These are phyloP conservation scores for Mycteria americana DNA, from an alignment of 2,797 vertebrate species.

Conservation along the genomic window DNA sequence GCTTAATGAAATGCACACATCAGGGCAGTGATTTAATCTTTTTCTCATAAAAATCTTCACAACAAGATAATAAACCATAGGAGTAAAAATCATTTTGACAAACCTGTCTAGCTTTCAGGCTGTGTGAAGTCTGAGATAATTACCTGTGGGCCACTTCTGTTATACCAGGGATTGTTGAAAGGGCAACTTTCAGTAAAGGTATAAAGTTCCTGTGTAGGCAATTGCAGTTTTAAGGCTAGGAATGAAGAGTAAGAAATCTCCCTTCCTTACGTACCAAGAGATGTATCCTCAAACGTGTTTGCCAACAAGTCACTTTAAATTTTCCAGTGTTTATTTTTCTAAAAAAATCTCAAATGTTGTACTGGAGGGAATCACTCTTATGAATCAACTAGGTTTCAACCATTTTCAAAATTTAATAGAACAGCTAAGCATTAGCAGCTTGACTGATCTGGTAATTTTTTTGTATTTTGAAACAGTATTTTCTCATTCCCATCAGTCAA, in stretches of 20 bases:
- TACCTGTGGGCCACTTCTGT: conserved; percentile 38
- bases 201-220: not conserved
- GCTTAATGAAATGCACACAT: conserved; percentile 72
- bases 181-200: not conserved
- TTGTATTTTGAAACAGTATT: not conserved
- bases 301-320: not conserved
- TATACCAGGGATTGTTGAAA: conserved; percentile 7
- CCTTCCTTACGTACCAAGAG: not conserved
- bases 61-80: conserved; percentile 70
- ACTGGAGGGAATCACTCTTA: not conserved
- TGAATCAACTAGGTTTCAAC: not conserved
- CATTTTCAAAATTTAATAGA: not conserved
- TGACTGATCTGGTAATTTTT: not conserved
- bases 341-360: not conserved
- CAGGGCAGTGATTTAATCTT: conserved; percentile 71
- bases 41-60: conserved; percentile 69
- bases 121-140: conserved; percentile 46
- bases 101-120: conserved; percentile 44
- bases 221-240: not conserved
- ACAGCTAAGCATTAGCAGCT: not conserved
- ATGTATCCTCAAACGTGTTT: not conserved
- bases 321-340: not conserved
- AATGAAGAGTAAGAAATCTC: not conserved
- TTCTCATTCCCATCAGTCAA: not conserved
- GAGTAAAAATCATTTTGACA: conserved; percentile 72